A percentile compares a stretch with the other conserved stretches of the same genome.
These are phyloP conservation scores for Nothura maculosa DNA, from an alignment of 2,797 vertebrate species.

Conservation along the genomic window DNA sequence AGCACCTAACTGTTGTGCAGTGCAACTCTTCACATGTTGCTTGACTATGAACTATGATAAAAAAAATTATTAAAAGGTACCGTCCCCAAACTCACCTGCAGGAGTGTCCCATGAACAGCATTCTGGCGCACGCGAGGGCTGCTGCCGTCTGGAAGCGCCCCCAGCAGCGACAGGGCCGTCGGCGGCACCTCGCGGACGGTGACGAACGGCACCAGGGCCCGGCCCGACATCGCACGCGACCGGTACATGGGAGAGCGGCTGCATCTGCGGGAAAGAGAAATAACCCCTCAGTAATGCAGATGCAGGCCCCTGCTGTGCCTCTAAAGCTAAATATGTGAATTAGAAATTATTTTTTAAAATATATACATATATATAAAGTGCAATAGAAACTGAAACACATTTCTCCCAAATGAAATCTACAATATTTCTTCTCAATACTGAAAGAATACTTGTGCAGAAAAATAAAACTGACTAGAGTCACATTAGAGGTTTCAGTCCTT, in stretches of 20 bases:
- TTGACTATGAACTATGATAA: background rate
- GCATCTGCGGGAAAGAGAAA: conserved; percentile 82
- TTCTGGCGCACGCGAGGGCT: conserved; percentile 85
- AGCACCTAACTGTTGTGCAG: accelerated
- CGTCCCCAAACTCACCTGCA: conserved; percentile 85
- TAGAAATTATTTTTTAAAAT: too few relatives aligned
- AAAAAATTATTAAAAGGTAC: background rate
- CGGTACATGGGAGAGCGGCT: conserved; percentile 89
- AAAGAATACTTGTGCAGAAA: background rate
- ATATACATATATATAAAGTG: too few relatives aligned
- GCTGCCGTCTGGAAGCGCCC: conserved; percentile 83
- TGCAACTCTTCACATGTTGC: background rate
- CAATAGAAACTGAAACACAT: background rate
- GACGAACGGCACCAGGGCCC: conserved; percentile 94
- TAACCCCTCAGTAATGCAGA: background rate
- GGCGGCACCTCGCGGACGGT: conserved; percentile 83
- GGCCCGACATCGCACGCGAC: conserved; percentile 93
- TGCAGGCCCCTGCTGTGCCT: background rate
- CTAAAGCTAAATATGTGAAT: background rate
- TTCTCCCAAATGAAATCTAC: background rate
- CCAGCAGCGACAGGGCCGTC: conserved; percentile 81
- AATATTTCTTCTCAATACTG: background rate
- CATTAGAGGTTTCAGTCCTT: background rate
- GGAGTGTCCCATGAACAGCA: conserved; percentile 89
- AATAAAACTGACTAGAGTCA: background rate